Evolutionary conservation across 2,888 invertebrate species (phyloP).

Genomic region (Pimpla rufipes): DNA sequence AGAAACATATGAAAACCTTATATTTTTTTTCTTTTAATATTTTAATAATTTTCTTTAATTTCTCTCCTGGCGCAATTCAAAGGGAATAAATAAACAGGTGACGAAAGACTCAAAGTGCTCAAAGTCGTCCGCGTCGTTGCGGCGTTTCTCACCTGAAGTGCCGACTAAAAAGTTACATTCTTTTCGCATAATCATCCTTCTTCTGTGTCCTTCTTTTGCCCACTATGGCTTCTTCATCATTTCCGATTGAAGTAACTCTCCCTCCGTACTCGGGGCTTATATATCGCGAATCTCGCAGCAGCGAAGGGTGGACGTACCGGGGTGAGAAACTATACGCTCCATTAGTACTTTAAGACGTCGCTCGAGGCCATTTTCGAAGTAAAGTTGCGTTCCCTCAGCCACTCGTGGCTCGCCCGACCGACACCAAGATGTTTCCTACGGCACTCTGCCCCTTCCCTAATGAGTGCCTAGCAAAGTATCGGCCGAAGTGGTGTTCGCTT

Average conservation of each 20-base stretch:
- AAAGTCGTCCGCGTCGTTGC: neutral
- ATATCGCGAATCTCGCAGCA: constrained; percentile 43
- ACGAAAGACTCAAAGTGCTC: neutral
- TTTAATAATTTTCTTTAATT: no score
- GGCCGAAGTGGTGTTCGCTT: neutral
- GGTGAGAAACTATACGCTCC: constrained; percentile 79
- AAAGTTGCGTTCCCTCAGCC: constrained; percentile 76
- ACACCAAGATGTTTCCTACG: constrained; percentile 57
- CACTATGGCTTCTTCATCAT: constrained; percentile 31
- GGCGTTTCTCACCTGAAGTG: neutral
- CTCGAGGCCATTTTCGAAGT: constrained; percentile 79
- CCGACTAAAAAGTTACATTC: neutral
- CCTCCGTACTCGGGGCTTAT: neutral
- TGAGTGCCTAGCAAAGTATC: constrained; percentile 2
- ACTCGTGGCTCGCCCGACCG: neutral
- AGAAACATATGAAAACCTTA: no score
- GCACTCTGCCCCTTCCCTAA: constrained; percentile 37
- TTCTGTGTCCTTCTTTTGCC: neutral
- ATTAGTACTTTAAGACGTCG: constrained; percentile 82
- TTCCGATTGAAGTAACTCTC: constrained; percentile 39
- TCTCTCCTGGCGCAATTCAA: no score
- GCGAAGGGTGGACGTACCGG: constrained; percentile 30
- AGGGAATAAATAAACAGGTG: neutral
- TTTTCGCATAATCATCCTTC: constrained; percentile 18
- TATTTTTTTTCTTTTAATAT: no score